Evolutionary conservation across 2,888 invertebrate species (phyloP), one percentile per base, ranked within the genome.

Genomic region (Ophion slaviceki): DNA sequence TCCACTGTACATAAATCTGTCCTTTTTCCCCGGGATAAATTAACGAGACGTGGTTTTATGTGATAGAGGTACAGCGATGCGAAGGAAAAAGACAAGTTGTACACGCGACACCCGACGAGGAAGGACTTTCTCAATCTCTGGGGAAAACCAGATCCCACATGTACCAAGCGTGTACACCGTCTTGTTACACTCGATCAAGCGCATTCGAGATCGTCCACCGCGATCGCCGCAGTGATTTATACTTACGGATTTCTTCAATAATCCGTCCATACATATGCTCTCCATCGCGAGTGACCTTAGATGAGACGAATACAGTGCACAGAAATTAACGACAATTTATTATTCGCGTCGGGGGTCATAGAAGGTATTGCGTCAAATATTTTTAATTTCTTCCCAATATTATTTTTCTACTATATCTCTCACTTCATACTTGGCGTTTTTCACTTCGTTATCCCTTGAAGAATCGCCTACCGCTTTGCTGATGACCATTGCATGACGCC

Each of bases 121-220:
- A 80, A 80, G 80, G 62, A 84, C 84, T 84, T 84, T 84, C 84
- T 80, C 80, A 72, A 84, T 81, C 77, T 77, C 80, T 53, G 67
- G 84, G 84, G 80, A 85, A 85, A 85, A 85, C 81, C 84, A 81
- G 80, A 84, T 67, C 76, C 72, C 53, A 11, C 61, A 66, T 80
- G 72, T 68, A 57, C 62, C 4, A 24, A 36, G 20, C 59, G 32
- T 59, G 67, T 57, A 17, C 7, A 14, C 24, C 28, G n/a, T 68
- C 68, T 77, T 68, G 67, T 59, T 59, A 59, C 28, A 66, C 61
- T 14, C 61, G 45, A 61, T 68, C 62, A 28, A 67, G 24, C 10
- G 59, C 45, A 47, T 70, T 78, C 61, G 20, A 61, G 45, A 70
- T 59, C 59, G 36, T 32, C 24, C 6, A n/a, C 47, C 61, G 36